phyloP scores from a whole-genome alignment of 2,888 invertebrate species.

The Aleiodes leptofemur region DNA sequence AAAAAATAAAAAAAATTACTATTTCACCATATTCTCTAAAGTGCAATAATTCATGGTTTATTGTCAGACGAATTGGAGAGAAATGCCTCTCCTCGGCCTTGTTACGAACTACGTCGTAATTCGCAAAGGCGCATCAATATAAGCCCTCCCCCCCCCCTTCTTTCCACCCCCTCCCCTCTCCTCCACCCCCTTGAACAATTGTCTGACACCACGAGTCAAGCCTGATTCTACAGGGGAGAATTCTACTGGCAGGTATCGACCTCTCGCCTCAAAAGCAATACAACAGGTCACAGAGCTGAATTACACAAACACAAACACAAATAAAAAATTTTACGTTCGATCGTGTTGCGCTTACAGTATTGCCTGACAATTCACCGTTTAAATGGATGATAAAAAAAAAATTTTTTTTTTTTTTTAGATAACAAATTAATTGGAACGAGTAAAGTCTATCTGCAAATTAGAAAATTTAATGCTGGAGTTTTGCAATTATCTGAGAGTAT shows the following conservation, averaged over 20 bases:
- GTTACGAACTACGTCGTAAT: constrained; percentile 35
- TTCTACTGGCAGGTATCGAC: constrained; percentile 24
- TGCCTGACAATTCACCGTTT: neutral
- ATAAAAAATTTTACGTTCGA: neutral
- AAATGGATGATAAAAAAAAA: no score
- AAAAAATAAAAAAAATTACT: constrained; percentile 3
- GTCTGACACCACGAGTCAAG: constrained; percentile 7
- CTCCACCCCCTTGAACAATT: neutral
- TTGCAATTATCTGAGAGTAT: no score
- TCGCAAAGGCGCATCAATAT: constrained; percentile 36
- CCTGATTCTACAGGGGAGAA: constrained; percentile 29
- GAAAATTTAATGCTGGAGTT: no score
- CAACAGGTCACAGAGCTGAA: constrained; percentile 26
- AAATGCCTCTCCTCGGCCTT: neutral
- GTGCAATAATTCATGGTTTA: neutral
- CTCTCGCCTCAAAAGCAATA: neutral
- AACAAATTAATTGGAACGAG: no score
- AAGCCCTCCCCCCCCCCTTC: neutral
- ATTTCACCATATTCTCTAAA: neutral
- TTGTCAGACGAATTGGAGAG: constrained; percentile 7
- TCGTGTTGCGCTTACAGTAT: neutral
- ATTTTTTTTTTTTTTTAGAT: no score
- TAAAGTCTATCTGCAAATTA: no score
- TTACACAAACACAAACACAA: neutral
- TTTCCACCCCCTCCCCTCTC: no score